Percentiles rank a stretch among this genome's conserved stretches.
Evolutionary conservation across 2,113 vertebrate genomes (phyloP).

Genomic region (Plectropomus leopardus): DNA sequence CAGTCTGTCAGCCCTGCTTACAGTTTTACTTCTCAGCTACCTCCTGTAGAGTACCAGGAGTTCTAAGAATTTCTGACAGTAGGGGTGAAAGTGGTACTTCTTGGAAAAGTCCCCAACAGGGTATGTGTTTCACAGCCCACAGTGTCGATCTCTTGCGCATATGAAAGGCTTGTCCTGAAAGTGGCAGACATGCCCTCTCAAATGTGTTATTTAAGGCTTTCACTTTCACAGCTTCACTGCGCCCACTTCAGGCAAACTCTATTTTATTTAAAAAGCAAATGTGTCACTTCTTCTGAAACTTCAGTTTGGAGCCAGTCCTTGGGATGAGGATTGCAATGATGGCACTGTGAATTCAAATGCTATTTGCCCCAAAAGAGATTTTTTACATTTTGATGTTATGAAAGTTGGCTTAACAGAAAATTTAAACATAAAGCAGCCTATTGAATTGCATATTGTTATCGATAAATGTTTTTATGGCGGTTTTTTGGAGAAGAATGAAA

Average conservation of each 20-base stretch:
- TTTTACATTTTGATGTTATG: not conserved
- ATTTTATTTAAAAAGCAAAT: not conserved
- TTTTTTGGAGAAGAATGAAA: too few species aligned
- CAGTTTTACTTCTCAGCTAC: not conserved
- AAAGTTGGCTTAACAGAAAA: not conserved
- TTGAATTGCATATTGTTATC: not conserved
- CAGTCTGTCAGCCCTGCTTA: not conserved
- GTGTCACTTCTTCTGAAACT: not conserved
- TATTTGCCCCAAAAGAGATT: not conserved
- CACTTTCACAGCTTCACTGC: not conserved
- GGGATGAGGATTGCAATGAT: not conserved
- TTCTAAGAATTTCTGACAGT: not conserved
- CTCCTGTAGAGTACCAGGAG: not conserved
- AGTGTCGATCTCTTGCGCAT: too few species aligned
- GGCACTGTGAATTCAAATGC: not conserved
- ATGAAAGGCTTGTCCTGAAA: not conserved
- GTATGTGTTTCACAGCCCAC: not conserved
- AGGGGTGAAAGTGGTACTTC: not conserved
- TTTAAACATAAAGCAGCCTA: not conserved
- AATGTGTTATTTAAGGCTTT: not conserved
- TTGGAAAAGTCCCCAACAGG: not conserved
- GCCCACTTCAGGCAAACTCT: not conserved
- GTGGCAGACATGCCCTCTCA: not conserved
- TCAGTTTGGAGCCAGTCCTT: not conserved
- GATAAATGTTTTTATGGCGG: not conserved